phyloP scores from a whole-genome alignment of 2,888 invertebrate species.

The Drosophila multiciliata region DNA sequence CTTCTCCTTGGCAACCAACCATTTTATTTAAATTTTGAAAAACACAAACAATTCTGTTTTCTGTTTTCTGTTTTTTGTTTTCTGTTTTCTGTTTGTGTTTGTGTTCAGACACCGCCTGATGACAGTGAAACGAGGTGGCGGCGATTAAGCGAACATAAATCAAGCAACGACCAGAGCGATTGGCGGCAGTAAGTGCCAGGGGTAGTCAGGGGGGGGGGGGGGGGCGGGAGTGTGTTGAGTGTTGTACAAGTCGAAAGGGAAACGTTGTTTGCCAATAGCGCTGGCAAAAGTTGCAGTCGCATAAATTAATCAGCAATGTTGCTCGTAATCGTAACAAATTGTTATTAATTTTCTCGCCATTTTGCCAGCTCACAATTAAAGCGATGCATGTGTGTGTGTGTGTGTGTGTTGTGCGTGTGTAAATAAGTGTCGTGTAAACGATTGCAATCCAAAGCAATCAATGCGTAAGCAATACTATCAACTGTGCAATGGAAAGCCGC shows the following conservation, averaged over 20 bases:
- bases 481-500: slow-evolving; percentile 3
- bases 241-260: slow-evolving; percentile 17
- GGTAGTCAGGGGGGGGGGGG: neutral
- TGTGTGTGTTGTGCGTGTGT: slow-evolving; percentile 15
- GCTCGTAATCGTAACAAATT: slow-evolving; percentile 64
- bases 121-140: slow-evolving; percentile 57
- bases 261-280: slow-evolving; percentile 19
- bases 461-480: slow-evolving; percentile 43
- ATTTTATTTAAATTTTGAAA: slow-evolving; percentile 49
- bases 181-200: neutral
- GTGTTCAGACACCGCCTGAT: slow-evolving; percentile 19
- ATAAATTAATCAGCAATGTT: slow-evolving; percentile 60
- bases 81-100: neutral
- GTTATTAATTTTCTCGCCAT: slow-evolving; percentile 69
- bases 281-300: slow-evolving; percentile 53
- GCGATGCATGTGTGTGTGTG: neutral
- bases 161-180: slow-evolving; percentile 35
- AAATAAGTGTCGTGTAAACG: slow-evolving; percentile 56
- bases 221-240: neutral
- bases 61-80: too few species aligned
- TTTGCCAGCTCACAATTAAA: slow-evolving; percentile 61
- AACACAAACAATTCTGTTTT: slow-evolving; percentile 13
- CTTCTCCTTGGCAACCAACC: slow-evolving; percentile 29
- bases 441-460: slow-evolving; percentile 70
- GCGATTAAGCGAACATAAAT: slow-evolving; percentile 54